Percentiles rank a stretch among this genome's conserved stretches.
phyloP scores from a whole-genome alignment of 2,113 vertebrate genomes.

The Argyrosomus japonicus region DNA sequence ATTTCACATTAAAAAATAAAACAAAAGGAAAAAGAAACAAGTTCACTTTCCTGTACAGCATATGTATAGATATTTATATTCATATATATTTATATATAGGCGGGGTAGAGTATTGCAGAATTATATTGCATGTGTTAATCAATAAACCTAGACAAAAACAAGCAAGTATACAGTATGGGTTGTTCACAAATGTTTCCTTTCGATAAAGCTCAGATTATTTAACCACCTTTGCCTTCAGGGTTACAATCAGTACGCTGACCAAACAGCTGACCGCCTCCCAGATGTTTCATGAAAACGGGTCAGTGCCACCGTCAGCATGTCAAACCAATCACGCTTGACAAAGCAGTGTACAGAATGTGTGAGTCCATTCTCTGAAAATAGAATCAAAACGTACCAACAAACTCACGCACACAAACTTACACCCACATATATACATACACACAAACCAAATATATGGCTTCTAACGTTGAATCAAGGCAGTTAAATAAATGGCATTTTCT shows the following conservation, averaged over 20 bases:
- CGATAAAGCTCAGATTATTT: constrained; percentile 77
- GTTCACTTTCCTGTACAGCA: constrained; percentile 81
- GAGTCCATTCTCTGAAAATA: constrained; percentile 72
- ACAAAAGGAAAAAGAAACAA: constrained; percentile 69
- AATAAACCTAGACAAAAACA: constrained; percentile 83
- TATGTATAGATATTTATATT: constrained; percentile 82
- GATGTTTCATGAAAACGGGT: constrained; percentile 65
- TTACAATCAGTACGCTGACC: constrained; percentile 73
- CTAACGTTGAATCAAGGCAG: constrained; percentile 89
- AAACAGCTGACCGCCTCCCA: constrained; percentile 55
- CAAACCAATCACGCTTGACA: constrained; percentile 63
- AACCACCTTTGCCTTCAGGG: constrained; percentile 65
- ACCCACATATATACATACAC: constrained; percentile 75
- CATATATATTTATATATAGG: constrained; percentile 83
- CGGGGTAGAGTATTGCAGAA: constrained; percentile 85
- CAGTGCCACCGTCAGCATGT: constrained; percentile 67
- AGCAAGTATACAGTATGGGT: constrained; percentile 82
- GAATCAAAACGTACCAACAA: constrained; percentile 70
- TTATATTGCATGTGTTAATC: constrained; percentile 86
- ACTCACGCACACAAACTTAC: constrained; percentile 69
- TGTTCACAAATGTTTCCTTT: constrained; percentile 78
- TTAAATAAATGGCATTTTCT: constrained; percentile 87
- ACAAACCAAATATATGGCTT: constrained; percentile 88
- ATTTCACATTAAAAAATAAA: constrained; percentile 76
- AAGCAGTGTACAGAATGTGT: constrained; percentile 64